Evolutionary conservation across 92 coral and sea anemone genomes (phyloP).

Genomic region (Hydrozoanthus gracilis): DNA sequence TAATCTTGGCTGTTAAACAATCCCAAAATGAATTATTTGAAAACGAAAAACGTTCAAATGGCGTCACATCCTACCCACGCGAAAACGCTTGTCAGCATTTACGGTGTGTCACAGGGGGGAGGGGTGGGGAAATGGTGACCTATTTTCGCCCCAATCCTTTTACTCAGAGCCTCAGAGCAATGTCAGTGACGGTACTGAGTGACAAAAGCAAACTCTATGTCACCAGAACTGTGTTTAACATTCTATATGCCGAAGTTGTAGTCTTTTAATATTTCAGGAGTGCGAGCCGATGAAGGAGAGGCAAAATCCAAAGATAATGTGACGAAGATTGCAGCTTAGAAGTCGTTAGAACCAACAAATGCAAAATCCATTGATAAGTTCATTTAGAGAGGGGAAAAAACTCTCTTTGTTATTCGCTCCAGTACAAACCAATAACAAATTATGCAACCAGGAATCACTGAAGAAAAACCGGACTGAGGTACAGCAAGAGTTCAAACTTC

Average conservation of each 20-base stretch:
- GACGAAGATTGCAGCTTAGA: background rate
- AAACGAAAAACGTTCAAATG: background rate
- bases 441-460: background rate
- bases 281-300: background rate
- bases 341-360: background rate
- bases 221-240: too few species aligned
- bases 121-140: too few species aligned
- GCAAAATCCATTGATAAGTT: constrained; percentile 25
- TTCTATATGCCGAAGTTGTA: too few species aligned
- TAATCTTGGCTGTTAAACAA: background rate
- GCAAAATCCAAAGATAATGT: background rate
- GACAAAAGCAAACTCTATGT: too few species aligned
- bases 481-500: background rate
- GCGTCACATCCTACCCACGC: background rate
- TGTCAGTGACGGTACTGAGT: too few species aligned
- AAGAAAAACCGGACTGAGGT: constrained; percentile 1
- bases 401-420: background rate
- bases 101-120: too few species aligned
- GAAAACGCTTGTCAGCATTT: too few species aligned
- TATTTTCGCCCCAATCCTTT: too few species aligned
- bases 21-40: background rate
- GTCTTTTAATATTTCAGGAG: too few species aligned
- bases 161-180: too few species aligned
- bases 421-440: background rate
- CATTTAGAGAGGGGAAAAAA: constrained; percentile 57